Base-by-base conservation (phyloP, 1,140 invertebrate species). In the Drosophila equinoxialis region DNA sequence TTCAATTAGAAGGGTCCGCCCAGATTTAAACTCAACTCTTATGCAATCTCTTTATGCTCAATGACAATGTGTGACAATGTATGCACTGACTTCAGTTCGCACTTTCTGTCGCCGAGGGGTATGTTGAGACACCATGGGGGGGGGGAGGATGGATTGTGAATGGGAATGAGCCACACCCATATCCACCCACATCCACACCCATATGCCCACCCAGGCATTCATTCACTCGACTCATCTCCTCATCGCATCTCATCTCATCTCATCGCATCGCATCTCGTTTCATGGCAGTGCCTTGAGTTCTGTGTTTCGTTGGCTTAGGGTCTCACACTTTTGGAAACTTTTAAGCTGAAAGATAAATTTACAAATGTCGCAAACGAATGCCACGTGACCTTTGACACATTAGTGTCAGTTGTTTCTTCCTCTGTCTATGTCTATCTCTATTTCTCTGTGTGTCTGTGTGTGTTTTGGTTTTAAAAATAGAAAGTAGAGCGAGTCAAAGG, bases 321-420 rank as follows among this genome's bases (percentile, higher is more conserved):
- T 48, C 45, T 65, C 58, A 55, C 74, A 77, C 74, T 77, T 70
- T 87, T 30, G 77, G 41, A 65, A 65, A 78, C 67, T 71, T 74
- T 71, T 73, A 60, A 62, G 76, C 75, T 57, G 62, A 65, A 60
- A 84, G 69, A 90, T 83, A 90, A 81, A 86, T 82, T 82, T 74
- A 77, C 70, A 75, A 90, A 90, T 85, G 78, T 84, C 76, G 79
- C 78, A 85, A 90, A 90, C 78, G 89, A 90, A 87, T 80, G 87
- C 66, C 89, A 90, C 89, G 89, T 90, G 89, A 90, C 89, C 89
- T 87, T 89, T 82, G 89, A 87, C 83, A 90, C 87, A 90, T 90
- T 90, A 85, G 87, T 90, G 89, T 90, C 89, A 87, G 83, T 90
- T 85, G 76, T 82, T 30, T 87, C 59, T 76, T 66, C 33, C 61